Percentiles rank a stretch among this genome's conserved stretches.
phyloP scores from a whole-genome alignment of 2,888 invertebrate genomes.

The Notodonta ziczac region DNA sequence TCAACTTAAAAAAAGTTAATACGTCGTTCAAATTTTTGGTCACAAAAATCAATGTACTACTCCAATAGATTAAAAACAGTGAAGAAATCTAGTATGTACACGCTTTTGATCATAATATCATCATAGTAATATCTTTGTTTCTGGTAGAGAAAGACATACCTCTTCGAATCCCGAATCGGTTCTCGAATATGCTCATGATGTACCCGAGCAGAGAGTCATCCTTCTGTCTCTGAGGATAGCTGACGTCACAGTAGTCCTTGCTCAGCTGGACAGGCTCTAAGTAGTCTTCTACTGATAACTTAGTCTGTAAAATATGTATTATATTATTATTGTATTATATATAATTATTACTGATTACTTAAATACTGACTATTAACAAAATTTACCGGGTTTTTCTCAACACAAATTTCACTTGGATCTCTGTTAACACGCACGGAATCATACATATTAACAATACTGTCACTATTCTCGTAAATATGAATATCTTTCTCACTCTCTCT shows the following conservation, averaged over 20 bases:
- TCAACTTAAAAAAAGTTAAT: no score
- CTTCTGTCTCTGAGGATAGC: conserved; percentile 47
- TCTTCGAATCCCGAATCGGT: conserved; percentile 64
- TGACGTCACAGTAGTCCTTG: conserved; percentile 73
- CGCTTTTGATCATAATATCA: no score
- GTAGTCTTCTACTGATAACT: conserved; percentile 73
- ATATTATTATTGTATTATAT: no score
- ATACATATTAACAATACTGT: conserved; percentile 65
- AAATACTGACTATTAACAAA: not conserved
- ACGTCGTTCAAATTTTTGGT: no score
- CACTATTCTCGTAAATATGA: conserved; percentile 66
- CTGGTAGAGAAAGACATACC: conserved; percentile 47
- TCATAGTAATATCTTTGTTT: no score
- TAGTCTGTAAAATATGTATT: conserved; percentile 32
- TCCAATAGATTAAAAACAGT: no score
- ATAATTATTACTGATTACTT: no score
- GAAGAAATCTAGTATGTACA: no score
- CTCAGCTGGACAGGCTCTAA: conserved; percentile 70
- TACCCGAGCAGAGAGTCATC: conserved; percentile 73
- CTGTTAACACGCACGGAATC: conserved; percentile 65
- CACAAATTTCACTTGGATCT: conserved; percentile 18
- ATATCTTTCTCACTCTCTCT: conserved; percentile 40
- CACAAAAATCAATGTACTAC: no score
- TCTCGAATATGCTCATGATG: conserved; percentile 74
- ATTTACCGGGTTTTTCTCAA: conserved; percentile 23